Evolutionary conservation across 2,113 vertebrate genomes (phyloP).

Genomic region (Xiphophorus hellerii): DNA sequence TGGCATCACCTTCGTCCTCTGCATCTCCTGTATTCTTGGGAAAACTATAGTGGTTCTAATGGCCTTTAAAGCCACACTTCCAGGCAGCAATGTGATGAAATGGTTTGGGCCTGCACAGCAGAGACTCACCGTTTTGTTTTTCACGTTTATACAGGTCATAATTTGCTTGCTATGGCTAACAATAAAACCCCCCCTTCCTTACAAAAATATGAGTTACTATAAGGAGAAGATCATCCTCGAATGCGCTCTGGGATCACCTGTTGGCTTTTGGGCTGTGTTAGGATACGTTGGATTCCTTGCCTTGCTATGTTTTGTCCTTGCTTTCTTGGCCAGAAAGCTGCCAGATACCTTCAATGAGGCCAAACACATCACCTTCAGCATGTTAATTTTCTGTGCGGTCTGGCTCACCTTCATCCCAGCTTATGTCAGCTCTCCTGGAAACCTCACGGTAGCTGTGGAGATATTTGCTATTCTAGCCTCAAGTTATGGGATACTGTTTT

Average conservation of each 20-base stretch:
- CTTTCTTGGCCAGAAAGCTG: slow-evolving; percentile 68
- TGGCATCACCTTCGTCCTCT: slow-evolving; percentile 78
- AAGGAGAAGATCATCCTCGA: slow-evolving; percentile 71
- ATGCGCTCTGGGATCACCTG: slow-evolving; percentile 62
- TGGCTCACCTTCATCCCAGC: slow-evolving; percentile 77
- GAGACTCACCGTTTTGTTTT: slow-evolving; percentile 66
- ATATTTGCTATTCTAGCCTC: slow-evolving; percentile 79
- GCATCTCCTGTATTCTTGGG: slow-evolving; percentile 74
- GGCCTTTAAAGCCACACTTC: slow-evolving; percentile 74
- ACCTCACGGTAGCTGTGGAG: slow-evolving; percentile 77
- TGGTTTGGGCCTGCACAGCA: slow-evolving; percentile 75
- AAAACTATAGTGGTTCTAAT: slow-evolving; percentile 78
- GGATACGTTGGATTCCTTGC: slow-evolving; percentile 70
- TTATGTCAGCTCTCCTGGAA: slow-evolving; percentile 77
- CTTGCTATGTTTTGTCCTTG: slow-evolving; percentile 62
- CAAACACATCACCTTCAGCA: slow-evolving; percentile 74
- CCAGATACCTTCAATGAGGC: slow-evolving; percentile 75
- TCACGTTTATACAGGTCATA: slow-evolving; percentile 67
- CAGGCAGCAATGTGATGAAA: slow-evolving; percentile 70
- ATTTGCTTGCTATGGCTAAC: slow-evolving; percentile 75
- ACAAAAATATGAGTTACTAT: slow-evolving; percentile 57
- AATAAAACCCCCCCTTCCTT: slow-evolving; percentile 67
- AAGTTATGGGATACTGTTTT: slow-evolving; percentile 70
- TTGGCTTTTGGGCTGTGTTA: slow-evolving; percentile 67
- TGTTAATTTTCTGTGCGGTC: slow-evolving; percentile 74